phyloP scores from a whole-genome alignment of 2,888 invertebrate species.

The Branchellion lobata region DNA sequence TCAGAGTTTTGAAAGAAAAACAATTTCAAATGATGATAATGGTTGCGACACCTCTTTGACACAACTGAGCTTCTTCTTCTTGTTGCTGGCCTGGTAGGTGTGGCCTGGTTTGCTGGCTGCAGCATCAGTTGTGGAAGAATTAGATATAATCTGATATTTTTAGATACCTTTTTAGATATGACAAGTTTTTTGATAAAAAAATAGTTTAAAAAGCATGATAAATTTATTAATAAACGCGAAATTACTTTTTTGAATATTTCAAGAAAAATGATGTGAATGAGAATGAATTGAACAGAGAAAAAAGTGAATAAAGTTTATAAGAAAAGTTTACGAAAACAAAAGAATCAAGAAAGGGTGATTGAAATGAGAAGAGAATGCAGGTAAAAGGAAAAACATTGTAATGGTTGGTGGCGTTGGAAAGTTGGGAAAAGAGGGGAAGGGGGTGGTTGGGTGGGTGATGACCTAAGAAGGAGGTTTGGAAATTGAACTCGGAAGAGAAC shows the following conservation, averaged over 20 bases:
- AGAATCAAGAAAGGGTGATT: background rate
- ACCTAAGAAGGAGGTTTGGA: background rate
- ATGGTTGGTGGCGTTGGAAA: too few relatives aligned
- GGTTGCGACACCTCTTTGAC: conserved; percentile 67
- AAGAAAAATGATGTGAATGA: too few relatives aligned
- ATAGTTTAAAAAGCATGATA: background rate
- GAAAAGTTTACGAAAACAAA: too few relatives aligned
- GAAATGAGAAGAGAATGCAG: background rate
- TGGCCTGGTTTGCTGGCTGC: background rate
- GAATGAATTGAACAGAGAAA: too few relatives aligned
- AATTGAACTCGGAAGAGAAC: background rate
- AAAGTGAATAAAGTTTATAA: too few relatives aligned
- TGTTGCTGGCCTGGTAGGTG: background rate
- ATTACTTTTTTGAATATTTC: too few relatives aligned
- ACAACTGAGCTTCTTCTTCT: conserved; percentile 61
- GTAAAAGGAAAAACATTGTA: too few relatives aligned
- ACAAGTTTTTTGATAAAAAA: background rate
- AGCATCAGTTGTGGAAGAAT: too few relatives aligned
- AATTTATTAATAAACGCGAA: background rate
- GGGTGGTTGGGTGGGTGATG: background rate
- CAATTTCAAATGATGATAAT: too few relatives aligned
- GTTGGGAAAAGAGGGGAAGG: background rate
- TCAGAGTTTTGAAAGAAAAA: too few relatives aligned
- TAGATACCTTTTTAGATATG: too few relatives aligned
- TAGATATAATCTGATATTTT: too few relatives aligned